Percentiles rank a stretch among this genome's conserved stretches.
Conservation (phyloP, 2,113 vertebrate species). For the Megaceryle maxima region DNA sequence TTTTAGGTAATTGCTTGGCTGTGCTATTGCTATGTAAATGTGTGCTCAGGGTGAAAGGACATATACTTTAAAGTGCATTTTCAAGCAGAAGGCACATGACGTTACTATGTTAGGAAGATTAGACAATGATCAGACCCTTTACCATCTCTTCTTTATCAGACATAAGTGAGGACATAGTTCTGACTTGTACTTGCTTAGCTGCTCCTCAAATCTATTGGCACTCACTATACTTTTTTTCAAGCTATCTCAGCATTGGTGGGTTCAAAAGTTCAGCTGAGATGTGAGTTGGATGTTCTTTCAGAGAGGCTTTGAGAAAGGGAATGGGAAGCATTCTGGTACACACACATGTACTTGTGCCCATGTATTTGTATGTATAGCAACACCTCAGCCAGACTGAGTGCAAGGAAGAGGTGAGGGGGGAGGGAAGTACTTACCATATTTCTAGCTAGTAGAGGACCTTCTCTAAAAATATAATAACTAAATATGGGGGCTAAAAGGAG, state of each 20-base stretch:
- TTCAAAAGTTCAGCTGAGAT: slow-evolving; percentile 49
- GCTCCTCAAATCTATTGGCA: neutral
- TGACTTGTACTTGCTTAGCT: neutral
- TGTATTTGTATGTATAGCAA: neutral
- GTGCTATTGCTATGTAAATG: neutral
- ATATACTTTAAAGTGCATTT: neutral
- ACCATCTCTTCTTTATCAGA: neutral
- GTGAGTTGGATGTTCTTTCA: neutral
- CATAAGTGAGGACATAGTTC: neutral
- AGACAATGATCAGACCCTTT: neutral
- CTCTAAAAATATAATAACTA: neutral
- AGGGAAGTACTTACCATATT: neutral
- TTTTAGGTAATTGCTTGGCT: neutral
- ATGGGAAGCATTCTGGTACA: neutral
- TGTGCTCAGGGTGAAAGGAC: neutral
- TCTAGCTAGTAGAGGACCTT: neutral
- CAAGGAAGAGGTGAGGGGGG: neutral
- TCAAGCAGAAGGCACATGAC: neutral
- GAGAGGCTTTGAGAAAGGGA: neutral
- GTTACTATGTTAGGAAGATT: neutral
- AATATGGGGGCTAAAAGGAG: neutral
- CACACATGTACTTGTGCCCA: neutral
- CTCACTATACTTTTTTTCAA: neutral
- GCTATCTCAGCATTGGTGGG: neutral
- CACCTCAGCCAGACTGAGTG: neutral